Evolutionary conservation across 2,797 vertebrate genomes (phyloP).

Genomic region (Argya squamiceps): DNA sequence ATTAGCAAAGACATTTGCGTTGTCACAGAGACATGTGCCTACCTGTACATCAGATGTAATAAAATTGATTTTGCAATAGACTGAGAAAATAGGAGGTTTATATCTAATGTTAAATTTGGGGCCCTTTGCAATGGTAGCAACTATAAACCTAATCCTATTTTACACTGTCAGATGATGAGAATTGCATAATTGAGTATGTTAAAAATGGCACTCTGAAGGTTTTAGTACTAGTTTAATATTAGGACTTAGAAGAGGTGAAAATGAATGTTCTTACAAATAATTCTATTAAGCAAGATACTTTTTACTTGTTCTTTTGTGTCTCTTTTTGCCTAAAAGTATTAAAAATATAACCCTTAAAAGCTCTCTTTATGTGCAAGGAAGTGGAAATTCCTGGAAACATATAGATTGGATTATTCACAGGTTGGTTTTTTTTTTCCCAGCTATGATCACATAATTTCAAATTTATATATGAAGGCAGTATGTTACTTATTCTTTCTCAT

Average conservation of each 20-base stretch:
- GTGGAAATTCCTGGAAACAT: not conserved
- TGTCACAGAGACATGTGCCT: not conserved
- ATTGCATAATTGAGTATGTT: not conserved
- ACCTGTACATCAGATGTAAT: not conserved
- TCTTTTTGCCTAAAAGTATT: not conserved
- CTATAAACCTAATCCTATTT: not conserved
- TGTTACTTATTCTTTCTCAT: not conserved
- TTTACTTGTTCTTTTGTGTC: not conserved
- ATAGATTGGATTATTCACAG: not conserved
- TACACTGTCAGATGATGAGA: not conserved
- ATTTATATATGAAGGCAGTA: rapidly evolving
- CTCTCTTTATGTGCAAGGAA: not conserved
- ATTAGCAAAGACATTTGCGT: not conserved
- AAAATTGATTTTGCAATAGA: not conserved
- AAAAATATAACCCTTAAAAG: not conserved
- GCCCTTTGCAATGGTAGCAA: not conserved
- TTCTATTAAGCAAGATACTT: not conserved
- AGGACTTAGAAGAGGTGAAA: not conserved
- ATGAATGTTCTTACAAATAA: not conserved
- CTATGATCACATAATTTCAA: not conserved
- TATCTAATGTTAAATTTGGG: not conserved
- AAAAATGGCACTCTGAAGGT: not conserved
- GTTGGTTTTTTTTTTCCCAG: not conserved
- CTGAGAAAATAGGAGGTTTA: not conserved
- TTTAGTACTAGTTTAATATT: not conserved